Percentiles rank a stretch among this genome's conserved stretches.
phyloP scores from a whole-genome alignment of 2,113 vertebrate genomes.

The Sander lucioperca region DNA sequence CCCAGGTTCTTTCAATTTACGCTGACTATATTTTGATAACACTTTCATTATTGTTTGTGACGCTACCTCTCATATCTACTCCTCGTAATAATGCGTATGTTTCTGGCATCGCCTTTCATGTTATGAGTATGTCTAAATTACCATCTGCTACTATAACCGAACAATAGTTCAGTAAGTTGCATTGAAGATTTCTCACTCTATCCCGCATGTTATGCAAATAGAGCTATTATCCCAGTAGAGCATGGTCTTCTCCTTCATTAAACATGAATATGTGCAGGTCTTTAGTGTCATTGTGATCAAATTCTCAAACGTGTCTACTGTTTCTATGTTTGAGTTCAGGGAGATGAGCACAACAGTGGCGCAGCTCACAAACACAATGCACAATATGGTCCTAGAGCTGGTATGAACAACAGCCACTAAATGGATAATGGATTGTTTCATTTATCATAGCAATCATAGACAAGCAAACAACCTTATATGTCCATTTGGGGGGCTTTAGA shows the following conservation, averaged over 20 bases:
- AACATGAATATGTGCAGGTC: conserved; percentile 5
- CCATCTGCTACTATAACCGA: not conserved
- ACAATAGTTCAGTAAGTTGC: not conserved
- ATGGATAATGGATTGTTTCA: conserved; percentile 44
- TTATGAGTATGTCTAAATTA: not conserved
- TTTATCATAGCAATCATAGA: conserved; percentile 56
- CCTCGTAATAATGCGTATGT: not conserved
- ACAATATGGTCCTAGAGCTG: conserved; percentile 6
- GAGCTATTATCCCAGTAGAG: not conserved
- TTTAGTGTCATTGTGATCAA: conserved; percentile 28
- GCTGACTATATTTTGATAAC: not conserved
- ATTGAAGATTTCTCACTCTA: not conserved
- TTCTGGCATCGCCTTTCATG: not conserved
- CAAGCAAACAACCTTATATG: conserved; percentile 49
- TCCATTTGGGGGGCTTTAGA: conserved; percentile 17
- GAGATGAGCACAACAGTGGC: conserved; percentile 21
- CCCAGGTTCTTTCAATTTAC: not conserved
- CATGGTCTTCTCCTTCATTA: conserved; percentile 8
- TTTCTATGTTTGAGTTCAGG: conserved; percentile 20
- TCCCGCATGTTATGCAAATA: not conserved
- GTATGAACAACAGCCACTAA: conserved; percentile 13
- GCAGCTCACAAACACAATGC: conserved; percentile 35
- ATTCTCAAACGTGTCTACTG: conserved; percentile 7
- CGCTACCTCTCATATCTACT: not conserved
- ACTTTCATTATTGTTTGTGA: not conserved